Conservation (phyloP, 2,113 vertebrate species). For the Hylia prasina region DNA sequence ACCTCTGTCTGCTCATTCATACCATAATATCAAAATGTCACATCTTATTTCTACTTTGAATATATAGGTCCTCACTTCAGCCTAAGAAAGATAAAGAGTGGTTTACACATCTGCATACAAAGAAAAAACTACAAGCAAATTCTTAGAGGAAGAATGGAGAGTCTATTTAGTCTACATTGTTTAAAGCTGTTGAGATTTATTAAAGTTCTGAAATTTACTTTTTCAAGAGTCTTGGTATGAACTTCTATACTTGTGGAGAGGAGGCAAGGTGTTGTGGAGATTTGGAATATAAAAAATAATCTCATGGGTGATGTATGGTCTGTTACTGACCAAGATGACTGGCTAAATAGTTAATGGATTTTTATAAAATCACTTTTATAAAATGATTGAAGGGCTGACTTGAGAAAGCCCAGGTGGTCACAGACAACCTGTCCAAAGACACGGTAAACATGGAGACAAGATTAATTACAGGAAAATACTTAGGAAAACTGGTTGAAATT, state of each 20-base stretch:
- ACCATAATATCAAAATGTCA: not conserved
- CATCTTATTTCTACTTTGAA: not conserved
- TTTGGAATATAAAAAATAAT: not conserved
- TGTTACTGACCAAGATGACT: not conserved
- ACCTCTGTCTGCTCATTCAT: not conserved
- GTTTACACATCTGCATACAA: not conserved
- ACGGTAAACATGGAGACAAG: not conserved
- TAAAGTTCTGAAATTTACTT: not conserved
- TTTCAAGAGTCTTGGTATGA: not conserved
- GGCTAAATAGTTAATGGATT: not conserved
- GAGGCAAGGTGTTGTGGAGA: not conserved
- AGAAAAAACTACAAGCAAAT: not conserved
- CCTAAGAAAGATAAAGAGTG: not conserved
- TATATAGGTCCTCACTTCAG: not conserved
- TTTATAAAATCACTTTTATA: not conserved
- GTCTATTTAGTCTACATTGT: not conserved
- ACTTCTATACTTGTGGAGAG: fast-evolving
- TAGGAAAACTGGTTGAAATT: not conserved
- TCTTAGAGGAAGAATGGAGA: not conserved
- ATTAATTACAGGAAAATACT: not conserved
- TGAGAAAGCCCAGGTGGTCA: not conserved
- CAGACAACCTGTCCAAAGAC: not conserved
- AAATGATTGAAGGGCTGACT: not conserved
- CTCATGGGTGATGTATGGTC: not conserved
- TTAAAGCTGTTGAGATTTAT: not conserved